Evolutionary conservation across 1,140 invertebrate genomes (phyloP), one percentile per base, ranked within the genome.

Genomic region (Gryllus bimaculatus): DNA sequence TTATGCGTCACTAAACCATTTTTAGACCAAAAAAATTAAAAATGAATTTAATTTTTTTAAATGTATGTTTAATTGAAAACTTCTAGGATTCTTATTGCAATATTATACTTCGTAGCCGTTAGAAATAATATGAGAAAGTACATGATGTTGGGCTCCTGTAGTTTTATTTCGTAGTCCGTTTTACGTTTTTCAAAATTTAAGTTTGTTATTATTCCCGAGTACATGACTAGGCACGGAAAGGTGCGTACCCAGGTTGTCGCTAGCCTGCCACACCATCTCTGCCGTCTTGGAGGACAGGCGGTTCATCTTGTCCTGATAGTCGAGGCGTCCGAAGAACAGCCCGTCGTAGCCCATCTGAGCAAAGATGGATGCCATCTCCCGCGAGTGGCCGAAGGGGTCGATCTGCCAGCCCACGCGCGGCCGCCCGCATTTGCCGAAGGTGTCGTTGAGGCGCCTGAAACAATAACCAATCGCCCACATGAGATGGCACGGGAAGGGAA

Each of bases 241-340:
- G 88, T 83, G 89, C 54, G 88, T 89, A 85, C 91, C 78, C 74
- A 81, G 76, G 20, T 76, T 90, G 18, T 88, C 84, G 89, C 91
- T 81, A 85, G 13, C 86, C 81, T 87, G 84, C 91, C 91, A 92
- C n/a, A 92, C 82, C 85, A 90, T 88, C 83, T 92, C 91, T 84
- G 92, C 85, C 6, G 85, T 88, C 83, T 88, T 88, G 18, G 84
- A 83, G 26, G 84, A 82, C 73, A 85, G 81, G 74, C 91, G 82
- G 7, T 84, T 81, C 12, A 83, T 83, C 81, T 90, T 90, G 82
- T 93, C 91, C 81, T 90, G 85, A 83, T 90, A 90, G 83, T 93
- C 91, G 75, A 91, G 84, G 76, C 91, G 85, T 15, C 88, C 90
- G 82, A 92, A 88, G 82, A 90, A 92, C 47, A 91, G 82, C 47